Evolutionary conservation across 1,140 invertebrate species (phyloP).

Genomic region (Heterodera carotae): DNA sequence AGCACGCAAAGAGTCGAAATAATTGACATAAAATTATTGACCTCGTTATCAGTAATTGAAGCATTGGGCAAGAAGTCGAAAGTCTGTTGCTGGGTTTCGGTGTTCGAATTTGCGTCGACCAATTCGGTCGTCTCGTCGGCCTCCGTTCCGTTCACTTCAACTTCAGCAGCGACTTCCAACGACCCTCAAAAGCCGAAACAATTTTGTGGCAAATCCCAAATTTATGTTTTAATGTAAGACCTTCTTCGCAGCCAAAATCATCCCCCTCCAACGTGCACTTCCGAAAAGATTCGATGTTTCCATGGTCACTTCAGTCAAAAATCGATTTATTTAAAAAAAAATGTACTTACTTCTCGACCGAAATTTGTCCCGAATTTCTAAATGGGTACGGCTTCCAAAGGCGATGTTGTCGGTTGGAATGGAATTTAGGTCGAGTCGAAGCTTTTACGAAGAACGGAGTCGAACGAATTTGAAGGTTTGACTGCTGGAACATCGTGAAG

Average conservation of each 20-base stretch:
- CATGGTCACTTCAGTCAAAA: background rate
- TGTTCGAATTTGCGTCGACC: background rate
- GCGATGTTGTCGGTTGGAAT: background rate
- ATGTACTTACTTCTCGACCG: background rate
- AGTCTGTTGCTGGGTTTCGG: background rate
- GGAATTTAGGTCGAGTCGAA: background rate
- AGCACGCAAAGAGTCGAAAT: no score
- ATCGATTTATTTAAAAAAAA: background rate
- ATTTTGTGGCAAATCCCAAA: no score
- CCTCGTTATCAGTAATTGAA: no score
- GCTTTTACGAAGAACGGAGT: no score
- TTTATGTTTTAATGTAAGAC: background rate
- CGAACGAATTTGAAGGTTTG: background rate
- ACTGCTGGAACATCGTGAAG: background rate
- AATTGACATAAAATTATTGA: no score
- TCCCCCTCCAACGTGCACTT: background rate
- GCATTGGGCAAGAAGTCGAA: no score
- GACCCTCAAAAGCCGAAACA: background rate
- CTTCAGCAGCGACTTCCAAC: constrained; percentile 22
- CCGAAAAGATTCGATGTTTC: background rate
- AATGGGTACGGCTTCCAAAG: background rate
- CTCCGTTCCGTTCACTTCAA: constrained; percentile 23
- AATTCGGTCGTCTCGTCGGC: background rate
- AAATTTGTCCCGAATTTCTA: background rate
- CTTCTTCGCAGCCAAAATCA: background rate